phyloP scores from a whole-genome alignment of 1,140 invertebrate genomes.

The Drosophila persimilis region DNA sequence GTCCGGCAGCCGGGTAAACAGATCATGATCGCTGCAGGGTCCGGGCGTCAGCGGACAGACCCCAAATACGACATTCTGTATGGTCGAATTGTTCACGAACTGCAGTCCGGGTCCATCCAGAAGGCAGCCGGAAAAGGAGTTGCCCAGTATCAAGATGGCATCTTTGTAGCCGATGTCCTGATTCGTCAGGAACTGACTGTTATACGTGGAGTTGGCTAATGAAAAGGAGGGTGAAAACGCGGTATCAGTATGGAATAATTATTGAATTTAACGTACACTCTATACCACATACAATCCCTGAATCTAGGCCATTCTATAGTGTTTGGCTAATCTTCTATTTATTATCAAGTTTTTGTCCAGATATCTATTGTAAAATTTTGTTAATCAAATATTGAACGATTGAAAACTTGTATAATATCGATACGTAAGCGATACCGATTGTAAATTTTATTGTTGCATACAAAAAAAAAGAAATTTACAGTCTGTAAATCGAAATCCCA shows the following conservation, averaged over 20 bases:
- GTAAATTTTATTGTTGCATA: no score
- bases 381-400: no score
- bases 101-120: constrained; percentile 92
- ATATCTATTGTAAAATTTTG: no score
- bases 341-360: no score
- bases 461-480: no score
- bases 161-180: constrained; percentile 87
- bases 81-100: constrained; percentile 87
- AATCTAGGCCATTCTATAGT: no score
- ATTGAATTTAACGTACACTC: no score
- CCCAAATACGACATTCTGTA: constrained; percentile 89
- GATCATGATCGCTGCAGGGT: constrained; percentile 86
- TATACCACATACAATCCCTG: no score
- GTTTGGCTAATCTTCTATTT: no score
- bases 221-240: not conserved
- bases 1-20: constrained; percentile 84
- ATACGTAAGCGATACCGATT: no score
- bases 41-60: constrained; percentile 88
- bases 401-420: no score
- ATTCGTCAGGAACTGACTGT: constrained; percentile 88
- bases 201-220: constrained; percentile 89
- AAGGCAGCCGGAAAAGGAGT: constrained; percentile 91
- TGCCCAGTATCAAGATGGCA: constrained; percentile 89
- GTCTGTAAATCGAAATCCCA: no score
- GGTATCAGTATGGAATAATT: not conserved